Evolutionary conservation across 2,113 vertebrate species (phyloP).

Genomic region (Leptobrachium ailaonicum): DNA sequence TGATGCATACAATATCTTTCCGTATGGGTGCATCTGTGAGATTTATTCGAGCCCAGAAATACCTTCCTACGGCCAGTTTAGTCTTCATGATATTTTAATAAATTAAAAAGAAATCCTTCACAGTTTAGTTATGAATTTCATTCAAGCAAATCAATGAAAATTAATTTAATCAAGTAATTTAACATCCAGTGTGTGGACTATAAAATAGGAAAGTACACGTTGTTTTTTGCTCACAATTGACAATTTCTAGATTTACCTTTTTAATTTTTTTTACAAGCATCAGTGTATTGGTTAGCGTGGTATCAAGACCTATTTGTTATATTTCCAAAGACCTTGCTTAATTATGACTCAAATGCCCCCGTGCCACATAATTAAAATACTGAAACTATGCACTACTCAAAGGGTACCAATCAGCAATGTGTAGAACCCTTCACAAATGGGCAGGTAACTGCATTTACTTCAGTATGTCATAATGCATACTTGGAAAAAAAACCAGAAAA

Average conservation of each 20-base stretch:
- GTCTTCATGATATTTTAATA: too few species aligned
- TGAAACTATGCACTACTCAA: conserved; percentile 57
- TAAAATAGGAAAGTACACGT: neutral
- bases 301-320: conserved; percentile 28
- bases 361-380: too few species aligned
- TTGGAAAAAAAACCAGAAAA: neutral
- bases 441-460: conserved; percentile 58
- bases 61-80: too few species aligned
- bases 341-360: conserved; percentile 50
- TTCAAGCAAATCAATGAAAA: too few species aligned
- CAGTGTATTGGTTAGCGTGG: conserved; percentile 39
- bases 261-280: conserved; percentile 40
- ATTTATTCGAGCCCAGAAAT: too few species aligned
- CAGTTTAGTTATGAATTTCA: too few species aligned
- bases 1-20: too few species aligned
- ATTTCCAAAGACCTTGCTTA: conserved; percentile 53
- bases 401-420: conserved; percentile 58
- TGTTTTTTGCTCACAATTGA: conserved; percentile 2
- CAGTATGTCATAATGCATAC: conserved; percentile 44
- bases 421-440: conserved; percentile 51
- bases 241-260: conserved; percentile 42
- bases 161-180: neutral
- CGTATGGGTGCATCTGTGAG: too few species aligned
- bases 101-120: too few species aligned
- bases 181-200: neutral